Evolutionary conservation across 1,140 invertebrate species (phyloP), one percentile per base, ranked within the genome.

Genomic region (Drosophila hydei): DNA sequence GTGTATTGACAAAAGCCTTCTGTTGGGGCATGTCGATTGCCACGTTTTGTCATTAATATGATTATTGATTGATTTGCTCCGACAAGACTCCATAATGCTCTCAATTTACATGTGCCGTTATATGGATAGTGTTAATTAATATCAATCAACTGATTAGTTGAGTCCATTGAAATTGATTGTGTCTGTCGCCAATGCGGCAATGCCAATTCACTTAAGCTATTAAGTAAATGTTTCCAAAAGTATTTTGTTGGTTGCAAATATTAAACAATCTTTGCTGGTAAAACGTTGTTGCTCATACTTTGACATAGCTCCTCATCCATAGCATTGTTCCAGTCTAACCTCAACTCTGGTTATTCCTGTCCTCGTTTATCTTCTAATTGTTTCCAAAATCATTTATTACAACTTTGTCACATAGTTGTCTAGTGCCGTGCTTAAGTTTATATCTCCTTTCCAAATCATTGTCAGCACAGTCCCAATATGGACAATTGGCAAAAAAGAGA

Each of bases 71-170:
- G 54, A 71, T 58, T 33, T 54, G 14, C 48, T 52, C 33, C 40
- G 52, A 55, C 52, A 47, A 30, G 70, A 71, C 38, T 38, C 48
- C 23, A n/a, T 36, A 48, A 42, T 42, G 48, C 75, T 63, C 60
- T 16, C 33, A 18, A 45, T 62, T 77, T 38, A 60, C 70, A 65
- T 65, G 45, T 58, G 59, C 9, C 18, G 14, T 18, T 18, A 23
- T 56, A 38, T 56, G 14, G 9, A 8, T 25, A 52, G 70, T 62
- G 71, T 72, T 81, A 74, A 81, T 87, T 81, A 78, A 78, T 72
- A 59, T 72, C 75, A 81, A 81, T 78, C 77, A 87, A 60, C 63
- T 88, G 74, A 85, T 85, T 77, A 77, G 77, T 71, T 77, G 19
- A 40, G 27, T 33, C 25, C 64, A 21, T 18, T 23, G 5, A 67